Base-by-base conservation (phyloP, 2,797 vertebrate species). In the Poeciliopsis presidionis region DNA sequence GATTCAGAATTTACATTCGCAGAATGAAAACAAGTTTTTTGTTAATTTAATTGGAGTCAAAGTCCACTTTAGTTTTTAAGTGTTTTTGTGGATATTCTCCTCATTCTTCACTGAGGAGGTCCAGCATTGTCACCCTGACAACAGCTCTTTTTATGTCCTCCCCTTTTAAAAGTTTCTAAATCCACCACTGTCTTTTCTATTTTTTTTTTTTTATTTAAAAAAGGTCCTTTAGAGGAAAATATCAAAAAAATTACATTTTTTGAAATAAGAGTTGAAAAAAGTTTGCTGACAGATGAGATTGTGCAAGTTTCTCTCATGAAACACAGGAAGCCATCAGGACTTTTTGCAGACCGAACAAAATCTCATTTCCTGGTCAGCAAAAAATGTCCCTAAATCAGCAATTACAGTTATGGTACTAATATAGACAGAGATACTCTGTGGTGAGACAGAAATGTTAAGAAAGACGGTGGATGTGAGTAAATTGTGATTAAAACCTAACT, bases 361-460 rank as follows among this genome's bases (percentile, higher is more conserved):
- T 20, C 18, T 57, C 1, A 33, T 75, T 63, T 75, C 28, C 74
- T 75, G 74, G 45, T 75, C 74, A 63, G 74, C 74, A 75, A 33
- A 75, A 53, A 75, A 33, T 33, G 13, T 57, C 4, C 43, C 43
- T 25, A 20, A 47, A 47, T 75, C 74, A 75, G 74, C 74, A 74
- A 36, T 45, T 74, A 28, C 28, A 28, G 43, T 47, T 45, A 46
- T 13, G n/a, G 18, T 36, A 36, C 25, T 43, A 59, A 20, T 7
- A 5, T 28, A 28, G 18, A 33, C n/a, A 25, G 28, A 14, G 4
- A 43, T 14, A 22, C 8, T 12, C 2, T n/a, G 22, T n/a, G 36
- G 63, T 2, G 22, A 69, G 65, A 43, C 39, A 43, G 22, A 43
- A 69, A 43, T 0, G 11, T 43, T 69, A 43, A 46, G 12, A 71